Evolutionary conservation across 1,140 invertebrate genomes (phyloP), one percentile per base, ranked within the genome.

Genomic region (Drosophila varians): DNA sequence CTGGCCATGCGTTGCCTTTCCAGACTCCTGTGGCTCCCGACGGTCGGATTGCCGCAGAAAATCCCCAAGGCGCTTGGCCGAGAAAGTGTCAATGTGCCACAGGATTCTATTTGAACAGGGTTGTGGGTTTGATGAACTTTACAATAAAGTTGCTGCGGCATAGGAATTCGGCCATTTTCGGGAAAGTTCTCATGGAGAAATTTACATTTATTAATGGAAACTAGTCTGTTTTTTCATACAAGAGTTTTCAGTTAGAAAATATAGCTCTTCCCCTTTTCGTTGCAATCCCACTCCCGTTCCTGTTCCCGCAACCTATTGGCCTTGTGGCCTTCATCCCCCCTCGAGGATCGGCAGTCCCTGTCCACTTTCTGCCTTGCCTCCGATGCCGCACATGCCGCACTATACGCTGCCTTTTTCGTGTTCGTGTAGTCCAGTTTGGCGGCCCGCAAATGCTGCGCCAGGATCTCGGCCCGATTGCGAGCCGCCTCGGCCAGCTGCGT

Each of bases 371-470:
- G 40, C 6, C 56, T 40, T 0, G 94, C 94, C 18, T 94, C 93
- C 3, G 92, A 91, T 0, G 94, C 94, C 0, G 94, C 93, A 56
- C 92, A 92, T 26, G 92, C 92, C 0, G 94, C 94, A 58, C 92
- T 93, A 31, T 92, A 92, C 0, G 94, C 94, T 0, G 94, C 93
- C 48, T 93, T 93, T 68, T 94, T 94, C 0, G 94, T 95, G 19
- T 93, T 93, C 0, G 91, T 74, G 36, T 94, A 92, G 60, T 95
- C 94, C 0, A 90, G 77, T 53, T 93, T 92, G 0, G 93, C 93
- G n/a, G 87, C 89, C 66, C 92, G 92, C 26, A 94, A 72, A 64
- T 94, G 93, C 49, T 92, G 92, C 40, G 92, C 91, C 2, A 95
- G 77, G 58, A 93, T 91, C 4, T 94, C 93, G 34, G 94, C 89